phyloP scores from a whole-genome alignment of 2,888 invertebrate genomes.

The Lasioglossum marginatum region DNA sequence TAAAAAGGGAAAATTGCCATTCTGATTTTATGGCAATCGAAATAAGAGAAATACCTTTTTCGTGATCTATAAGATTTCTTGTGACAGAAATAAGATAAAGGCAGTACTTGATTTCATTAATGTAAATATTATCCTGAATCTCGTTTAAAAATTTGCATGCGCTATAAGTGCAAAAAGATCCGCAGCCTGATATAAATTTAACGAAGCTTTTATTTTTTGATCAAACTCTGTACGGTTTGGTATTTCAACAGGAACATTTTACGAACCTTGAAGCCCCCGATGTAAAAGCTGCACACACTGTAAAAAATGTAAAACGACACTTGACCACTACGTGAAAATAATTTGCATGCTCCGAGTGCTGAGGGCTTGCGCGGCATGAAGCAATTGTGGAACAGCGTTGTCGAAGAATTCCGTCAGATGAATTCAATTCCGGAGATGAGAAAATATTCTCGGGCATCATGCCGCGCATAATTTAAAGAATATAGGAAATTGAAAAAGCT shows the following conservation, averaged over 20 bases:
- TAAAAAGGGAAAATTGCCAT: too few relatives aligned
- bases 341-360: background rate
- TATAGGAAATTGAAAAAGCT: background rate
- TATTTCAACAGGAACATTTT: background rate
- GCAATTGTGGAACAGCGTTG: background rate
- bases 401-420: background rate
- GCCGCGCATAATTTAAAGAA: background rate
- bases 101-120: background rate
- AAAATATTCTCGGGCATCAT: background rate
- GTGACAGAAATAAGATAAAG: background rate
- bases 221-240: background rate
- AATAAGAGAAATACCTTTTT: background rate
- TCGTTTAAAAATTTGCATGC: background rate
- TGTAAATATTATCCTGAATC: background rate
- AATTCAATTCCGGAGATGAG: conserved; percentile 7
- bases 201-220: background rate
- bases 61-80: background rate
- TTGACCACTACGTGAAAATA: background rate
- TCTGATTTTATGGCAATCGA: too few relatives aligned
- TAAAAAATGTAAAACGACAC: background rate
- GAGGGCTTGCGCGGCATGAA: background rate
- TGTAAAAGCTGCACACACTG: background rate
- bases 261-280: background rate
- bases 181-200: background rate
- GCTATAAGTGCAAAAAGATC: background rate